A percentile compares a stretch with the other conserved stretches of the same genome.
These are phyloP conservation scores for Charadrius vociferus DNA, from an alignment of 2,113 vertebrate species.

Conservation along the genomic window DNA sequence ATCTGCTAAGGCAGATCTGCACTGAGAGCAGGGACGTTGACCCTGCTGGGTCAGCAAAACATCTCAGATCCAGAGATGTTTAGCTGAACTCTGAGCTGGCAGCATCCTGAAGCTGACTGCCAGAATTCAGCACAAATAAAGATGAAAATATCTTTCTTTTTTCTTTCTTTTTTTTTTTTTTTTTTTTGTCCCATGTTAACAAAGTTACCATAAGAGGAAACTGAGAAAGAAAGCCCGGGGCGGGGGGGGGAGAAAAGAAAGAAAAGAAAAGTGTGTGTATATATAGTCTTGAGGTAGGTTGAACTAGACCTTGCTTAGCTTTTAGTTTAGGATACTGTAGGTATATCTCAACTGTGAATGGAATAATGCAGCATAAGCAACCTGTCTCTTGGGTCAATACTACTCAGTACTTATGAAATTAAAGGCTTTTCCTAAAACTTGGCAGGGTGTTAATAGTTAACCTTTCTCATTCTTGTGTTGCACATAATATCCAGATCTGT, in stretches of 20 bases:
- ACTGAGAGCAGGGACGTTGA: not conserved
- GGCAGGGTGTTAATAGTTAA: not conserved
- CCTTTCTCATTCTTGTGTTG: not conserved
- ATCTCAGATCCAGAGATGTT: not conserved
- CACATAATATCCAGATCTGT: not conserved
- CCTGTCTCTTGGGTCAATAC: not conserved
- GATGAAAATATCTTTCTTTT: not conserved
- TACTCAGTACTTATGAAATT: not conserved
- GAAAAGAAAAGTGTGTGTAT: no score
- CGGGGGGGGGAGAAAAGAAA: no score
- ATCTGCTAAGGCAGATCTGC: not conserved
- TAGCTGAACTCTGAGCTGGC: not conserved
- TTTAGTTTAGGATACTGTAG: not conserved
- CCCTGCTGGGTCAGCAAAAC: not conserved
- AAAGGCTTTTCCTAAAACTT: not conserved
- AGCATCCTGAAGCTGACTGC: fast-evolving
- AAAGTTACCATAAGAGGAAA: not conserved
- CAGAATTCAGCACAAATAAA: not conserved
- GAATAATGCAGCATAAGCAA: not conserved
- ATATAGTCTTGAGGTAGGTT: not conserved
- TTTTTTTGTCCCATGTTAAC: not conserved
- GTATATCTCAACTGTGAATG: not conserved
- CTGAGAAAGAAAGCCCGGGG: not conserved
- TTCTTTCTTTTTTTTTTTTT: no score
- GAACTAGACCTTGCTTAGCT: not conserved